A percentile compares a stretch with the other conserved stretches of the same genome.
These are phyloP conservation scores for Ischnura elegans DNA, from an alignment of 2,888 invertebrate species.

Conservation along the genomic window DNA sequence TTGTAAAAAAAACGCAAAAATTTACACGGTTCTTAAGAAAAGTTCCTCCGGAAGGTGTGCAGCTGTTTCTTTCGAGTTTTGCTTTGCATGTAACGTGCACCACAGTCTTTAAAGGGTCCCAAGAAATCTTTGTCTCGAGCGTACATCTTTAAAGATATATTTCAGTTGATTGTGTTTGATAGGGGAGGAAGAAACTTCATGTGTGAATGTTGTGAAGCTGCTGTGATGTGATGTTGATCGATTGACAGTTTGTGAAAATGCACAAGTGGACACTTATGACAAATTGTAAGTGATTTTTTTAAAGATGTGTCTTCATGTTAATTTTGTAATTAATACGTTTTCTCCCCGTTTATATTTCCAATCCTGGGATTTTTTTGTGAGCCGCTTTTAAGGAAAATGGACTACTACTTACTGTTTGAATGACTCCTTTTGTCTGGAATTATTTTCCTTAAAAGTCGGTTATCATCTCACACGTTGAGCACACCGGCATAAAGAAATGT, in stretches of 20 bases:
- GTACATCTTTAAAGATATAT: constrained; percentile 24
- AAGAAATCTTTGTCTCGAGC: constrained; percentile 39
- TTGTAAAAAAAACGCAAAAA: constrained; percentile 50
- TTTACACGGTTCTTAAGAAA: constrained; percentile 65
- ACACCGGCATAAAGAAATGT: neutral
- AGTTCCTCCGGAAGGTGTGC: constrained; percentile 44
- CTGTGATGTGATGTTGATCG: constrained; percentile 58
- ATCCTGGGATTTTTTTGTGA: constrained; percentile 40
- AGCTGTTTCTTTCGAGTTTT: constrained; percentile 39
- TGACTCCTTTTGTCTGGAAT: constrained; percentile 36
- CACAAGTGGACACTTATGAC: constrained; percentile 61
- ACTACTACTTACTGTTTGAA: neutral
- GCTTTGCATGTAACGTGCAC: constrained; percentile 36
- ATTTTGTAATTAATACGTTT: constrained; percentile 59
- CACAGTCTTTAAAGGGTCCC: constrained; percentile 23
- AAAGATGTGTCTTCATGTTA: constrained; percentile 60
- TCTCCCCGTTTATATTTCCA: constrained; percentile 56
- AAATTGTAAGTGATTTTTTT: constrained; percentile 64
- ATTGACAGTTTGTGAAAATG: constrained; percentile 58
- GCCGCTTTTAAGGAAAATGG: constrained; percentile 34
- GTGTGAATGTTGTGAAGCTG: constrained; percentile 61
- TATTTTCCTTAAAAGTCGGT: constrained; percentile 44
- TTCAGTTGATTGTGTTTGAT: constrained; percentile 50
- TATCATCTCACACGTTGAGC: constrained; percentile 38
- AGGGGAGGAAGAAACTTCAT: neutral